Evolutionary conservation across 2,888 invertebrate species (phyloP), one percentile per base, ranked within the genome.

Genomic region (Callyntrura guangdongensis): DNA sequence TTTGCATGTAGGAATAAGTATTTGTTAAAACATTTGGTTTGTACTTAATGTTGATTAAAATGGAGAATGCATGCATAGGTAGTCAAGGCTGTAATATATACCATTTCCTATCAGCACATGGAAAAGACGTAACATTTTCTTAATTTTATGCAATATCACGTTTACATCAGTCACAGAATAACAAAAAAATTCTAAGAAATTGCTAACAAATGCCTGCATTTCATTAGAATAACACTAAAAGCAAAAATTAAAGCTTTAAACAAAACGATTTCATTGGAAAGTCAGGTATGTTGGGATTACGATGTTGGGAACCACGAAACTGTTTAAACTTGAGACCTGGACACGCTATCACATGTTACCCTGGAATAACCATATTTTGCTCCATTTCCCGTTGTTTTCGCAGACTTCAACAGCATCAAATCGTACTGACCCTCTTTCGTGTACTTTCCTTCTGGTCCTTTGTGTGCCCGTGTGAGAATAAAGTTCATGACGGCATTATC

Each of bases 401-500:
- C 93, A n/a, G 82, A 27, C 27, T 91, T 77, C 9, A 95, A 88
- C 0, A 97, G 94, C 79, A 94, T 95, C 47, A 95, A 94, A 22
- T 95, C 94, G 93, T 96, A 97, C 90, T 96, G 95, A 5, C 97
- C 97, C 94, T 96, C 95, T 88, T 94, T 94, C 4, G 95, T 93
- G 27, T 95, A 94, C 9, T 94, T 92, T 20, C 94, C 95, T 95
- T 97, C 97, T 0, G 96, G 96, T 0, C 96, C 97, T 22, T 95
- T 95, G 25, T 96, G 95, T 9, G 96, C 96, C 94, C 95, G 95
- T 67, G 96, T 95, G 92, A 95, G 95, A 86, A 98, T 97, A 94
- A 97, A 98, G 53, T 96, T 94, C 0, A 95, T 95, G 0, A 96
- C 96, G 53, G 96, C 94, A 8, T 95, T 94, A 1, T 95, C 95